A percentile compares a stretch with the other conserved stretches of the same genome.
Evolutionary conservation across 1,140 invertebrate genomes (phyloP).

Genomic region (Pantala flavescens): DNA sequence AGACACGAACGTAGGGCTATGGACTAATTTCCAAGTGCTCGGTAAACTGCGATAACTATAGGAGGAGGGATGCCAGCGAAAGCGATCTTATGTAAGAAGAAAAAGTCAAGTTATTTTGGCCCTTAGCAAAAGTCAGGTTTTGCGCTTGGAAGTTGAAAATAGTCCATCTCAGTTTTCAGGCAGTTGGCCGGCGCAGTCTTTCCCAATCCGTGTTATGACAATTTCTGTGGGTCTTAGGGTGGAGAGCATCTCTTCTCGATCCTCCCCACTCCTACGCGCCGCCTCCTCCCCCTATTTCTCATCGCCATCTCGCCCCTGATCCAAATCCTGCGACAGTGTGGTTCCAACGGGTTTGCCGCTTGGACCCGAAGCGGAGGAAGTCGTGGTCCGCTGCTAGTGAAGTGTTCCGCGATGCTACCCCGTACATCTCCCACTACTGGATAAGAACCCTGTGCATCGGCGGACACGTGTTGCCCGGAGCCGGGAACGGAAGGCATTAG

Average conservation of each 20-base stretch:
- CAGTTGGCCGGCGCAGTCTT: neutral
- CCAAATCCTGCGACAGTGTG: neutral
- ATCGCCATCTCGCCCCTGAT: neutral
- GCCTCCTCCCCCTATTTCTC: neutral
- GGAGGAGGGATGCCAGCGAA: neutral
- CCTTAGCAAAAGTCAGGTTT: neutral
- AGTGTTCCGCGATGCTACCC: neutral
- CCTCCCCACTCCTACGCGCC: neutral
- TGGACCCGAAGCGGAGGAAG: neutral
- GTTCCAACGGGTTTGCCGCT: neutral
- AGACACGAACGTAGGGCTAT: neutral
- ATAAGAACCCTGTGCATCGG: neutral
- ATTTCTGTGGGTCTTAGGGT: neutral
- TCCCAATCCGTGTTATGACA: conserved; percentile 8
- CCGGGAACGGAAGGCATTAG: neutral
- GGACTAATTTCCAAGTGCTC: neutral
- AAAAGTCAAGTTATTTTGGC: conserved; percentile 3
- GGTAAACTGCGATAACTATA: neutral
- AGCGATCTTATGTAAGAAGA: conserved; percentile 7
- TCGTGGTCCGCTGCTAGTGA: neutral
- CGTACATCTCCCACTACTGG: neutral
- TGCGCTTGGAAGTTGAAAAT: conserved; percentile 5
- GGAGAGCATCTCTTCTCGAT: neutral
- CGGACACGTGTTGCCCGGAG: conserved; percentile 1
- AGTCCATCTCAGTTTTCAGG: conserved; percentile 8